Percentiles rank a stretch among this genome's conserved stretches.
phyloP scores from a whole-genome alignment of 2,888 invertebrate species.

The Caprella mutica region DNA sequence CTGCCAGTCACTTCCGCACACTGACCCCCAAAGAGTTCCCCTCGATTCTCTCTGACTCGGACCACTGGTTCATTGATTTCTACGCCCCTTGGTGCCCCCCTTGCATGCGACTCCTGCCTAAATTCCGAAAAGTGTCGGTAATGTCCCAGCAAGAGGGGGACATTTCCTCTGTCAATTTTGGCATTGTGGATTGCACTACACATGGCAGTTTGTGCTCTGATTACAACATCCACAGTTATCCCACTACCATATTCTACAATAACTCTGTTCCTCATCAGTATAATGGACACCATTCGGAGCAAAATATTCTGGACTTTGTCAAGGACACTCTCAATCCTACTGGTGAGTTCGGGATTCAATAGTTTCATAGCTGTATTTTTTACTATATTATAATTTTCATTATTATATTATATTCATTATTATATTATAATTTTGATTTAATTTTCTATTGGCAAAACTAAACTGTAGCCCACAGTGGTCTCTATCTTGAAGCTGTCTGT shows the following conservation, averaged over 20 bases:
- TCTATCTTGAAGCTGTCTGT: no score
- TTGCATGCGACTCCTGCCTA: conserved; percentile 56
- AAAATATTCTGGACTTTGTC: conserved; percentile 54
- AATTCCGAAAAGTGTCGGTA: conserved; percentile 53
- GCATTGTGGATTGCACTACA: conserved; percentile 52
- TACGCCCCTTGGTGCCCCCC: conserved; percentile 70
- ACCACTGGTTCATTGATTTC: conserved; percentile 58
- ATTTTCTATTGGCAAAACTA: no score
- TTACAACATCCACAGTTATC: conserved; percentile 54
- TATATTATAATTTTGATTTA: no score
- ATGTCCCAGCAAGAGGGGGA: conserved; percentile 36
- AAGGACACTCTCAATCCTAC: conserved; percentile 48
- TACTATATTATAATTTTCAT: no score
- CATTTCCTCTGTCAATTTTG: conserved; percentile 4
- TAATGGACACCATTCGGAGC: conserved; percentile 50
- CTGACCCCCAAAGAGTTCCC: conserved; percentile 53
- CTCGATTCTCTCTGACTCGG: conserved; percentile 25
- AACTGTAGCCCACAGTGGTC: no score
- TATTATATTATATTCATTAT: no score
- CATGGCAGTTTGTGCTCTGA: conserved; percentile 49
- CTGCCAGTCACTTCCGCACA: conserved; percentile 50
- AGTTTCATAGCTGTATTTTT: no score
- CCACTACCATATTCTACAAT: conserved; percentile 57
- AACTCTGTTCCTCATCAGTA: conserved; percentile 47
- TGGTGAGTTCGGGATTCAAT: no score